Conservation (phyloP, 1,140 invertebrate species). For the Chelonus insularis region DNA sequence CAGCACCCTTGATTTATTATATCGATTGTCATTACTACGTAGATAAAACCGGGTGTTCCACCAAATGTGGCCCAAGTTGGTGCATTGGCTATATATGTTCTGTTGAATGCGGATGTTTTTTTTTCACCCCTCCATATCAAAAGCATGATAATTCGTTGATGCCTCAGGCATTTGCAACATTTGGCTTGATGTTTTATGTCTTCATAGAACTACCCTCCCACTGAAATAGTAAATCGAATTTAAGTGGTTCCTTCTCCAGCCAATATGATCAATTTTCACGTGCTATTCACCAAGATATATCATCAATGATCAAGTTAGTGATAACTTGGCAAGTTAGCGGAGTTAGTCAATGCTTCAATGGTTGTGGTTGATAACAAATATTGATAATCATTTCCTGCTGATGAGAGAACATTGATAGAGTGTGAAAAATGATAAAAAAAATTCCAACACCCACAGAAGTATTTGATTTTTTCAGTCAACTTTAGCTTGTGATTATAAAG, state of each 20-base stretch:
- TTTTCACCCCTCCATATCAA: conserved; percentile 12
- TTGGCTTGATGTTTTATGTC: conserved; percentile 1
- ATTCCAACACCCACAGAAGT: too few species aligned
- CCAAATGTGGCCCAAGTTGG: conserved; percentile 29
- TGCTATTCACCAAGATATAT: conserved; percentile 3
- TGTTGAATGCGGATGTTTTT: conserved; percentile 1
- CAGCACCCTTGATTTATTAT: conserved; percentile 30
- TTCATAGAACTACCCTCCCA: background rate
- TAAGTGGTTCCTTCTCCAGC: background rate
- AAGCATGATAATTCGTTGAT: conserved; percentile 25
- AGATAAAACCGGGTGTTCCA: conserved; percentile 32
- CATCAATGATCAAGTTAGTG: conserved; percentile 2
- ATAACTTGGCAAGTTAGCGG: conserved; percentile 7
- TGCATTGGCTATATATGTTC: background rate
- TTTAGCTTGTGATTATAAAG: too few species aligned
- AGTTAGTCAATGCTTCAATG: conserved; percentile 8
- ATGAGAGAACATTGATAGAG: conserved; percentile 20
- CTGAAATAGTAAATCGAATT: background rate
- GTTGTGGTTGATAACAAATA: conserved; percentile 30
- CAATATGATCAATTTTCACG: conserved; percentile 16
- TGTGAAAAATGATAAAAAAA: too few species aligned
- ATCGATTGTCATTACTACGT: conserved; percentile 32
- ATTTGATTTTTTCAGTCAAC: too few species aligned
- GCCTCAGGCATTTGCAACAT: background rate
- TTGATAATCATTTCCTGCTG: conserved; percentile 31